Percentiles rank a stretch among this genome's conserved stretches.
These are phyloP conservation scores for Ciconia maguari DNA, from an alignment of 2,113 vertebrate genomes.

Conservation along the genomic window DNA sequence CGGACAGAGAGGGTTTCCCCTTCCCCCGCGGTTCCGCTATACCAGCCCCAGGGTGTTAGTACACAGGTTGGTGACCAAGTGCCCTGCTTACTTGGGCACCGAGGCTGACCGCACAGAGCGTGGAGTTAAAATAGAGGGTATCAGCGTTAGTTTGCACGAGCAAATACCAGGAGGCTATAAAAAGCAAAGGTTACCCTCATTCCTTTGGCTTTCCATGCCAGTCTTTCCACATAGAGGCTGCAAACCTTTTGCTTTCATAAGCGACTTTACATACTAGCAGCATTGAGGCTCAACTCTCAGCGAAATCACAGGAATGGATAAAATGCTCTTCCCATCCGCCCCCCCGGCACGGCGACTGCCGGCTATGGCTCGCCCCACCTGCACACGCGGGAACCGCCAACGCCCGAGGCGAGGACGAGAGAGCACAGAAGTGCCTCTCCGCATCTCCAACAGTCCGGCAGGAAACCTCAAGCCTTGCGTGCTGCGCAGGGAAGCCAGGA, in stretches of 20 bases:
- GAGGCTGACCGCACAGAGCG: background rate
- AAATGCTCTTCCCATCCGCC: background rate
- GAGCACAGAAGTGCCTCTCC: background rate
- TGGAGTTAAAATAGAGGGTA: background rate
- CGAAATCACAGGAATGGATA: background rate
- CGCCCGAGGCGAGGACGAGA: background rate
- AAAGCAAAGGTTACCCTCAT: slow-evolving; percentile 5
- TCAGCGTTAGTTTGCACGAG: background rate
- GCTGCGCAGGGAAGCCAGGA: background rate
- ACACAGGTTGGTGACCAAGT: no score
- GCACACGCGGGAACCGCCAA: background rate
- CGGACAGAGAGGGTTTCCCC: background rate
- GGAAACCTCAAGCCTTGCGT: background rate
- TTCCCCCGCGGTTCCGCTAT: background rate
- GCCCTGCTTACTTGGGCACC: background rate
- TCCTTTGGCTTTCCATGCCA: background rate
- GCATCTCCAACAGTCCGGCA: accelerated
- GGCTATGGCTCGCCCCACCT: background rate
- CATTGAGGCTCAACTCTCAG: background rate
- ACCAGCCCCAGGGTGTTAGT: background rate
- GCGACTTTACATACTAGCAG: background rate
- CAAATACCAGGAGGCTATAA: slow-evolving; percentile 7
- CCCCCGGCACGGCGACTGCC: background rate
- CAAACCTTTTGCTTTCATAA: background rate
- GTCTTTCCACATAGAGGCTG: background rate